Evolutionary conservation across 2,888 invertebrate species (phyloP).

Genomic region (Rhyacophila evoluta): DNA sequence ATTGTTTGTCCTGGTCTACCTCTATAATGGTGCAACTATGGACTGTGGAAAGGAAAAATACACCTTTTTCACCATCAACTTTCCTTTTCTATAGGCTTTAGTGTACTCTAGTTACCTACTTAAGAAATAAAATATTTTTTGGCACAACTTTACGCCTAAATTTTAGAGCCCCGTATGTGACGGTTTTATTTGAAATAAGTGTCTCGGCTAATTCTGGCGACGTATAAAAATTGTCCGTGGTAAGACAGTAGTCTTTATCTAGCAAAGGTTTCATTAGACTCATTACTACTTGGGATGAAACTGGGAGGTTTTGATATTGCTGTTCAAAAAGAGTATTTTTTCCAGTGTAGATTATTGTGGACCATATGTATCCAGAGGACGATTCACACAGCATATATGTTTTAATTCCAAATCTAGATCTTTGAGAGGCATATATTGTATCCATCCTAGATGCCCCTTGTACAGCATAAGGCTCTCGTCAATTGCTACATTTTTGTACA

Average conservation of each 20-base stretch:
- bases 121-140: too few species aligned
- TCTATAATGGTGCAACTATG: too few species aligned
- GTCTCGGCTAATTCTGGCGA: slow-evolving; percentile 52
- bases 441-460: slow-evolving; percentile 57
- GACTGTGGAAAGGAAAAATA: too few species aligned
- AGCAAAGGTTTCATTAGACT: slow-evolving; percentile 52
- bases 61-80: too few species aligned
- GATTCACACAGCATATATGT: slow-evolving; percentile 57
- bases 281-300: slow-evolving; percentile 56
- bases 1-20: not conserved
- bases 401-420: slow-evolving; percentile 57
- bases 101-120: too few species aligned
- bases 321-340: slow-evolving; percentile 54
- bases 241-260: slow-evolving; percentile 55
- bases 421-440: slow-evolving; percentile 57
- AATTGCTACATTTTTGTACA: slow-evolving; percentile 55
- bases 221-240: slow-evolving; percentile 55
- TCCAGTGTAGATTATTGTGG: slow-evolving; percentile 56
- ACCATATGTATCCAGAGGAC: slow-evolving; percentile 56
- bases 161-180: slow-evolving; percentile 51
- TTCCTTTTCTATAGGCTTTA: too few species aligned
- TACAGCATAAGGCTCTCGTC: slow-evolving; percentile 57
- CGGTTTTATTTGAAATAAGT: slow-evolving; percentile 48
- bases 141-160: slow-evolving; percentile 52
- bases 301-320: too few species aligned